Base-by-base conservation (phyloP, 2,797 vertebrate species). In the Furcifer pardalis region DNA sequence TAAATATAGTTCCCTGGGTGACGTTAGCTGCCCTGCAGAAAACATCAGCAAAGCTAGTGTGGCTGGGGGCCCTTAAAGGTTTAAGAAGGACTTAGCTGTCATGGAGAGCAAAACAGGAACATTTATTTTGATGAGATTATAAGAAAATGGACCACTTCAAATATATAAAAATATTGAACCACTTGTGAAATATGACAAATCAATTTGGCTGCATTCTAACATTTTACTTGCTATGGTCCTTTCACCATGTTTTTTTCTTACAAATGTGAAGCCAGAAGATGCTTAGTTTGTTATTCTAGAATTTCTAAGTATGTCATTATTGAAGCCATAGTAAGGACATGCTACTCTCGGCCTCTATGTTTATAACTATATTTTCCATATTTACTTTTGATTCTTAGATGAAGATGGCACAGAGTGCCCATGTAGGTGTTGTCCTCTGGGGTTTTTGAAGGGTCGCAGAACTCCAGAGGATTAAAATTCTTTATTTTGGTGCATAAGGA, bases 41-140 rank as follows among this genome's bases (percentile, higher is more conserved):
- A n/a, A 68, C 27, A 21, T 82, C 60, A 83, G 60, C 42, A 79
- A 82, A 63, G 30, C n/a, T 44, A 35, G 30, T 40, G 32, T 46
- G 9, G 62, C 30, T 66, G 77, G 79, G 80, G 27, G 56, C 62
- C 59, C 19, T n/a, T 66, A 52, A n/a, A 77, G 21, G 66, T 84
- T 49, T 72, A 84, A 72, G 68, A 79, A 72, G 56, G 23, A 49
- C 32, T 73, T 84, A 73, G 69, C 66, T 21, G 40, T 62, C 25
- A n/a, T 15, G 5, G 42, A 56, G 49, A 77, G 37, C 63, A 84
- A 72, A 46, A 56, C 32, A 21, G 66, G 66, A 56, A 62, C 44
- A 7, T 44, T 44, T 19, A 56, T 56, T 30, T 77, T 68, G 49
- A 62, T 71, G 32, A 37, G 68, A 13, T 84, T 79, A 79, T 23